Percentiles rank a stretch among this genome's conserved stretches.
Evolutionary conservation across 2,888 invertebrate species (phyloP).

Genomic region (Thymelicus lineola): DNA sequence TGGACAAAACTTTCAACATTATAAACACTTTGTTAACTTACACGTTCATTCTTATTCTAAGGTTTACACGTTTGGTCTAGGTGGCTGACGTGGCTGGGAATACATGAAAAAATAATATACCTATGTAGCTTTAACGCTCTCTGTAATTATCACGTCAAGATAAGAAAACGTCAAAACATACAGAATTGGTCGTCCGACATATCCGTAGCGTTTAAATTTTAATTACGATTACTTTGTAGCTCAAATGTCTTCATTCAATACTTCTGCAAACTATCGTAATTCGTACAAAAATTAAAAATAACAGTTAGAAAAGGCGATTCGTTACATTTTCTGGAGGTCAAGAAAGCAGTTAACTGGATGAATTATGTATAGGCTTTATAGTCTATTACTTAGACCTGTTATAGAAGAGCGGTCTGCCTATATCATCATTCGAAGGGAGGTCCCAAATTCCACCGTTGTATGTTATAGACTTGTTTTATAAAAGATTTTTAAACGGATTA

Average conservation of each 20-base stretch:
- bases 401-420: too few species aligned
- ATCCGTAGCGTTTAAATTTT: constrained; percentile 3
- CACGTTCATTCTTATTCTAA: too few species aligned
- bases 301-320: background rate
- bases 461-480: too few species aligned
- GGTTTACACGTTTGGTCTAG: too few species aligned
- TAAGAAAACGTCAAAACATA: constrained; percentile 5
- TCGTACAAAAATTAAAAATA: background rate
- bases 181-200: background rate
- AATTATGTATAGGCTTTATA: background rate
- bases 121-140: background rate
- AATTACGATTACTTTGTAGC: constrained; percentile 17
- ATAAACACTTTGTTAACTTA: too few species aligned
- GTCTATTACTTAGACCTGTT: too few species aligned
- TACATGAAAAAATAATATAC: too few species aligned
- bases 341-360: background rate
- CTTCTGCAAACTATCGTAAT: background rate
- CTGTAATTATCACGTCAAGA: background rate
- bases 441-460: too few species aligned
- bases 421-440: too few species aligned
- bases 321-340: background rate
- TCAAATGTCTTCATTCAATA: constrained; percentile 6
- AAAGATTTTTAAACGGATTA: too few species aligned
- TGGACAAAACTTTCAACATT: too few species aligned
- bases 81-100: too few species aligned